Evolutionary conservation across 2,888 invertebrate genomes (phyloP).

Genomic region (Choreutis nemorana): DNA sequence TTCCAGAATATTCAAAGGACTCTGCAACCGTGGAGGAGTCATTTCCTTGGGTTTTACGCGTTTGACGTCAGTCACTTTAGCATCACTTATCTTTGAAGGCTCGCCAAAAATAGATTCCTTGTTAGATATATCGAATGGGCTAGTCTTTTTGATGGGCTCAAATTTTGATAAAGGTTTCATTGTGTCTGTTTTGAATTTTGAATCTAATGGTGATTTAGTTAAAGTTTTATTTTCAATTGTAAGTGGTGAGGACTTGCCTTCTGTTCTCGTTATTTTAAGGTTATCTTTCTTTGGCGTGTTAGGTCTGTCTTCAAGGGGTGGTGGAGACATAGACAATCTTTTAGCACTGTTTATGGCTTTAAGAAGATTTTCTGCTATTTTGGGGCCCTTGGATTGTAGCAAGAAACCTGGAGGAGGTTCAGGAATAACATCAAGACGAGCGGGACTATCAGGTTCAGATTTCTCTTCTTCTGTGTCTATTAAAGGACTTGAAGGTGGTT

Average conservation of each 20-base stretch:
- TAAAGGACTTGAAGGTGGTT: constrained; percentile 45
- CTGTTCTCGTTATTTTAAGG: constrained; percentile 18
- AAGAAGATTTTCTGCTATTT: constrained; percentile 70
- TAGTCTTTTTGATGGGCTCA: constrained; percentile 31
- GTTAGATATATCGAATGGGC: constrained; percentile 22
- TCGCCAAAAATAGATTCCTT: constrained; percentile 52
- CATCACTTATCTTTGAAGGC: constrained; percentile 37
- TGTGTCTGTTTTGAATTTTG: constrained; percentile 21
- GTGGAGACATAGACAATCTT: constrained; percentile 55
- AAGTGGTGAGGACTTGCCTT: constrained; percentile 17
- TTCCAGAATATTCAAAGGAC: constrained; percentile 45
- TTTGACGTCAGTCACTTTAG: constrained; percentile 43
- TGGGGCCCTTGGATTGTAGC: constrained; percentile 59
- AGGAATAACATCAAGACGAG: constrained; percentile 53
- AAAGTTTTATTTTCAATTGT: constrained; percentile 23
- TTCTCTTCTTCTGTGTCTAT: constrained; percentile 57
- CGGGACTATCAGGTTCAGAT: constrained; percentile 57
- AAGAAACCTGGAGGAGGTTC: constrained; percentile 56
- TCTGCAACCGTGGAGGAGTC: constrained; percentile 36
- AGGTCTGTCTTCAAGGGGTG: constrained; percentile 33
- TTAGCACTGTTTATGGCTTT: constrained; percentile 68
- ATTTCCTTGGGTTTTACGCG: constrained; percentile 40
- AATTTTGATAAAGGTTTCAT: constrained; percentile 24
- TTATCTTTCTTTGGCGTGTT: constrained; percentile 37
- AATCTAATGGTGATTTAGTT: no score